Conservation (phyloP, 2,797 vertebrate species). For the Myotis pilosus region DNA sequence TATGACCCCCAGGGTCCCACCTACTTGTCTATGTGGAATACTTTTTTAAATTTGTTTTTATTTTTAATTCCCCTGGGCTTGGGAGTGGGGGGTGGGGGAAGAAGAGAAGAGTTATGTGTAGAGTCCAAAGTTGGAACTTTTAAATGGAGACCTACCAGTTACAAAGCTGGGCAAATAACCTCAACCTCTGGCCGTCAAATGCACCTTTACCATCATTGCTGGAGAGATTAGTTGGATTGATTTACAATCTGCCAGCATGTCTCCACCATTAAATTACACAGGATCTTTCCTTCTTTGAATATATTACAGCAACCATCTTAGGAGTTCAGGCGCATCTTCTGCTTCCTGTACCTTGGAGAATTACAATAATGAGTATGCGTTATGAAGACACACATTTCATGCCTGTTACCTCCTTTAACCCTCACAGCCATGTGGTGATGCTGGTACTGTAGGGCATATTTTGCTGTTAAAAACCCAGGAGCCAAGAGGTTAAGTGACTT, state of each 20-base stretch:
- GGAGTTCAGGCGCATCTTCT: not conserved
- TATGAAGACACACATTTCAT: fast-evolving
- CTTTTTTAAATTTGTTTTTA: not conserved
- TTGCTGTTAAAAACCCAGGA: not conserved
- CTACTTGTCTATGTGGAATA: not conserved
- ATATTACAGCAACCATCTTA: fast-evolving
- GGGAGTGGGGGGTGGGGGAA: not conserved
- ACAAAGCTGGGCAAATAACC: fast-evolving
- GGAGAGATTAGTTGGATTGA: fast-evolving
- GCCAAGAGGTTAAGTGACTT: not conserved
- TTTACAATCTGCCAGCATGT: no score
- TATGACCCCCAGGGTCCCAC: not conserved
- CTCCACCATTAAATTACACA: fast-evolving
- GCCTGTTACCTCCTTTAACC: no score
- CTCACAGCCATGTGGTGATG: fast-evolving
- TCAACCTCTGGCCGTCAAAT: not conserved
- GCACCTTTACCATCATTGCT: not conserved
- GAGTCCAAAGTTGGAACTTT: not conserved
- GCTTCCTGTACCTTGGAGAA: not conserved
- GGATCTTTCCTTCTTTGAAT: not conserved
- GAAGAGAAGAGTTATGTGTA: not conserved
- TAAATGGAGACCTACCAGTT: not conserved
- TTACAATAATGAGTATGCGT: not conserved
- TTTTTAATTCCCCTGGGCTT: not conserved
- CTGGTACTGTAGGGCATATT: not conserved